A percentile compares a stretch with the other conserved stretches of the same genome.
Evolutionary conservation across 2,113 vertebrate genomes (phyloP).

Genomic region (Talpa occidentalis): DNA sequence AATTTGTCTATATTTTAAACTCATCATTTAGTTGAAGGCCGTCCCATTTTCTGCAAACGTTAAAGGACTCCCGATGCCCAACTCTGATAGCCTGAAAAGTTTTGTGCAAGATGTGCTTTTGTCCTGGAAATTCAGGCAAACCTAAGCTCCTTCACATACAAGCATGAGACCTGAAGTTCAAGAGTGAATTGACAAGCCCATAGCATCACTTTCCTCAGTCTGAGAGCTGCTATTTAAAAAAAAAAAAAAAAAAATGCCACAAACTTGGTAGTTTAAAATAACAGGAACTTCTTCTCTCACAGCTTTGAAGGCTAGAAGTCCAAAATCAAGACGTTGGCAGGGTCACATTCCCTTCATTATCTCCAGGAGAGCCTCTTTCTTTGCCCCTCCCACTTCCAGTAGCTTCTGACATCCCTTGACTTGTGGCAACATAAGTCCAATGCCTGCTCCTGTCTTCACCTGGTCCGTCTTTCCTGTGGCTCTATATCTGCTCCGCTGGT

Average conservation of each 20-base stretch:
- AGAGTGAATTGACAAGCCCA: background rate
- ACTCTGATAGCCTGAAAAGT: background rate
- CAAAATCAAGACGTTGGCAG: background rate
- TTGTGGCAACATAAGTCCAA: background rate
- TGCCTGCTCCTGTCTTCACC: accelerated
- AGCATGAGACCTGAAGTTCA: background rate
- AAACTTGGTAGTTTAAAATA: background rate
- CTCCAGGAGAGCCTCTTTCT: background rate
- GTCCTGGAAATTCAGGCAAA: background rate
- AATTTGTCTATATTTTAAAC: background rate
- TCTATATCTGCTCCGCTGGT: background rate
- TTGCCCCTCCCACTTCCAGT: background rate
- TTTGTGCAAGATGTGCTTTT: background rate
- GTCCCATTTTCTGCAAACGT: background rate
- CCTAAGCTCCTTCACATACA: background rate
- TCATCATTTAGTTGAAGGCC: background rate
- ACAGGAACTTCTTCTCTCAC: background rate
- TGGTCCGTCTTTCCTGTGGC: background rate
- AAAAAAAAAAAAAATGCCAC: background rate
- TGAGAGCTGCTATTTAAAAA: background rate
- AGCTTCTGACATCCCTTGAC: background rate
- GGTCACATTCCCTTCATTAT: accelerated
- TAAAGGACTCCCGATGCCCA: too few relatives aligned
- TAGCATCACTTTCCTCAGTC: background rate
- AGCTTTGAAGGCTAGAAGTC: background rate